Conservation (phyloP, 2,888 invertebrate species). For the Plutella xylostella region DNA sequence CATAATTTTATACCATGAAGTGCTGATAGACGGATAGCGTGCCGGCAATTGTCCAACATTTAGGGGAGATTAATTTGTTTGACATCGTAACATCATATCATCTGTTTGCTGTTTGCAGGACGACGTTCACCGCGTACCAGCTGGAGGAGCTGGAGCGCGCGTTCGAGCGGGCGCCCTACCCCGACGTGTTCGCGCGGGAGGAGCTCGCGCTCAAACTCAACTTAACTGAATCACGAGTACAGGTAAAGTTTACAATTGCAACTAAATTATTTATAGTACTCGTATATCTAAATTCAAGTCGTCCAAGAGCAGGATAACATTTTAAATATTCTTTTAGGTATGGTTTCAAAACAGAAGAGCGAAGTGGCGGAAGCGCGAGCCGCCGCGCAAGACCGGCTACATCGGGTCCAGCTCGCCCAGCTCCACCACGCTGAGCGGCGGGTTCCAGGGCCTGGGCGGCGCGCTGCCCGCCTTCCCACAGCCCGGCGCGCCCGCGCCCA, state of each 20-base stretch:
- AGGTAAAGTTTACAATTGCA: too few relatives aligned
- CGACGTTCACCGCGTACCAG: constrained; percentile 96
- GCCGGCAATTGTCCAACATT: too few relatives aligned
- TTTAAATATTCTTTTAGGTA: too few relatives aligned
- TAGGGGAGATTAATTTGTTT: too few relatives aligned
- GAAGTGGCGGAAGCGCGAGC: constrained; percentile 95
- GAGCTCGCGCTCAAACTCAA: constrained; percentile 92
- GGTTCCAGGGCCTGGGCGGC: constrained; percentile 62
- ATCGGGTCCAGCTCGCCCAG: constrained; percentile 78
- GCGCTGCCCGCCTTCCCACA: constrained; percentile 69
- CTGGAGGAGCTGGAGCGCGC: constrained; percentile 93
- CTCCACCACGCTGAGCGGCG: constrained; percentile 75
- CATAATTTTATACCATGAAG: too few relatives aligned
- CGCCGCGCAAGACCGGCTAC: constrained; percentile 89
- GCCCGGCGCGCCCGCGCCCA: constrained; percentile 73
- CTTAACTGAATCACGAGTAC: constrained; percentile 80
- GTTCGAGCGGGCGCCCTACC: constrained; percentile 95
- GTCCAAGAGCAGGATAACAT: too few relatives aligned
- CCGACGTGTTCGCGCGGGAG: constrained; percentile 95
- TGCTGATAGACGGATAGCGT: too few relatives aligned
- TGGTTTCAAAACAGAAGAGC: constrained; percentile 94
- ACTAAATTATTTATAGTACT: too few relatives aligned
- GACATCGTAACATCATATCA: not conserved
- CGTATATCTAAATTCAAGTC: too few relatives aligned
- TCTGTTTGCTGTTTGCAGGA: constrained; percentile 67